A percentile compares a stretch with the other conserved stretches of the same genome.
Conservation (phyloP, 2,888 invertebrate genomes). For the Drosophila atripex region DNA sequence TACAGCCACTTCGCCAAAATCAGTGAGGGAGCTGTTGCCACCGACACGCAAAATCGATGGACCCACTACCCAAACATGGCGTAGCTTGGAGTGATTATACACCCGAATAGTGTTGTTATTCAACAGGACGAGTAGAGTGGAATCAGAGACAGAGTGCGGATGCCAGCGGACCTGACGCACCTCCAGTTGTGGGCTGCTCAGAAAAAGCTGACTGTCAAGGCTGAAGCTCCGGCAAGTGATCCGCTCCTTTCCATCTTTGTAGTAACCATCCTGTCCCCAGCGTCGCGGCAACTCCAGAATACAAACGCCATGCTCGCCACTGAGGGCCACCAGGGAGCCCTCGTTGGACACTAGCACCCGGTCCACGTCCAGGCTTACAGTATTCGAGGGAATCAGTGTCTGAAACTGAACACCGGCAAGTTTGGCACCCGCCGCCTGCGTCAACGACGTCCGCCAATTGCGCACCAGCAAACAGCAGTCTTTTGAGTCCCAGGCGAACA, state of each 20-base stretch:
- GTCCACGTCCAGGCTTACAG: slow-evolving; percentile 88
- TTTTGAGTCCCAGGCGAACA: slow-evolving; percentile 87
- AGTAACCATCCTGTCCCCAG: slow-evolving; percentile 87
- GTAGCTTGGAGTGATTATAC: slow-evolving; percentile 83
- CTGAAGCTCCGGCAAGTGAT: slow-evolving; percentile 86
- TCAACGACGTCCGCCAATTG: slow-evolving; percentile 85
- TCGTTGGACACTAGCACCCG: slow-evolving; percentile 87
- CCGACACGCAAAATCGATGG: slow-evolving; percentile 79
- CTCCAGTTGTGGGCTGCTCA: slow-evolving; percentile 88
- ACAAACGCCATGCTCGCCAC: slow-evolving; percentile 87
- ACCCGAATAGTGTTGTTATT: slow-evolving; percentile 93
- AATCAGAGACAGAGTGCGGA: slow-evolving; percentile 90
- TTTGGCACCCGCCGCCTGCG: slow-evolving; percentile 59
- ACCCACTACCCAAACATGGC: slow-evolving; percentile 85
- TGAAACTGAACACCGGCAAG: slow-evolving; percentile 83
- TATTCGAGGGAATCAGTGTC: slow-evolving; percentile 87
- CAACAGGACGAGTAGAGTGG: slow-evolving; percentile 91
- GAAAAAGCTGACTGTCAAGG: slow-evolving; percentile 90
- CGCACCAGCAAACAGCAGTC: slow-evolving; percentile 86
- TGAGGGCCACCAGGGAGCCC: slow-evolving; percentile 87
- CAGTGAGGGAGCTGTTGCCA: slow-evolving; percentile 69
- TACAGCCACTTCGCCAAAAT: slow-evolving; percentile 93
- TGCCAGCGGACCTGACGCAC: slow-evolving; percentile 93
- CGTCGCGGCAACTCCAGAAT: slow-evolving; percentile 88
- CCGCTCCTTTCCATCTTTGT: slow-evolving; percentile 87